Evolutionary conservation across 2,797 vertebrate genomes (phyloP).

Genomic region (Muscicapa comitata): DNA sequence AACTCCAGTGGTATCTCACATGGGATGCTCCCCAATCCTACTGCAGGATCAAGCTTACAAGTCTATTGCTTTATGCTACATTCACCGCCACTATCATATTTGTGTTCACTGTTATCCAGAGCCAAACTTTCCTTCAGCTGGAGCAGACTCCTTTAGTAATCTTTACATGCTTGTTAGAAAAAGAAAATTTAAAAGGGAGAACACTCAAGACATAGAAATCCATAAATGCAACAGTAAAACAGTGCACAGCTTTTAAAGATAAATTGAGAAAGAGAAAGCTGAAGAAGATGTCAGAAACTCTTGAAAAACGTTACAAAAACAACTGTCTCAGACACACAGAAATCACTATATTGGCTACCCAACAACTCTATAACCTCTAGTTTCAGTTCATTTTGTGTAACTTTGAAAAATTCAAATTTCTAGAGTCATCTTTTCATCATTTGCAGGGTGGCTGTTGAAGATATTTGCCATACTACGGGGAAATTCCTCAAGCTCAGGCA

Average conservation of each 20-base stretch:
- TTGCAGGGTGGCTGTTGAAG: neutral
- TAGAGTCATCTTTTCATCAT: neutral
- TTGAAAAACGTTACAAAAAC: neutral
- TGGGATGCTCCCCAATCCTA: neutral
- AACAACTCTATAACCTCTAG: neutral
- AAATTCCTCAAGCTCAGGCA: constrained; percentile 37
- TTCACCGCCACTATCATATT: neutral
- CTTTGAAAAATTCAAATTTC: neutral
- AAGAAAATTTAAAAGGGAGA: neutral
- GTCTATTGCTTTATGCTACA: neutral
- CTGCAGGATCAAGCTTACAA: neutral
- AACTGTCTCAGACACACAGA: neutral
- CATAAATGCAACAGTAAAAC: neutral
- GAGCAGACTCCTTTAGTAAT: neutral
- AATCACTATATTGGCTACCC: neutral
- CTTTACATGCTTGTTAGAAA: neutral
- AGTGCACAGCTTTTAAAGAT: neutral
- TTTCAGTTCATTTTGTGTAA: neutral
- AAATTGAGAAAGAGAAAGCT: neutral
- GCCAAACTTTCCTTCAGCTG: neutral
- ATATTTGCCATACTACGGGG: neutral
- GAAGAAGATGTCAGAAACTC: neutral
- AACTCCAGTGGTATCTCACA: neutral
- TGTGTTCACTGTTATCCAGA: neutral
- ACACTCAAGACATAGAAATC: neutral